Evolutionary conservation across 2,797 vertebrate species (phyloP).

Genomic region (Astyanax mexicanus): DNA sequence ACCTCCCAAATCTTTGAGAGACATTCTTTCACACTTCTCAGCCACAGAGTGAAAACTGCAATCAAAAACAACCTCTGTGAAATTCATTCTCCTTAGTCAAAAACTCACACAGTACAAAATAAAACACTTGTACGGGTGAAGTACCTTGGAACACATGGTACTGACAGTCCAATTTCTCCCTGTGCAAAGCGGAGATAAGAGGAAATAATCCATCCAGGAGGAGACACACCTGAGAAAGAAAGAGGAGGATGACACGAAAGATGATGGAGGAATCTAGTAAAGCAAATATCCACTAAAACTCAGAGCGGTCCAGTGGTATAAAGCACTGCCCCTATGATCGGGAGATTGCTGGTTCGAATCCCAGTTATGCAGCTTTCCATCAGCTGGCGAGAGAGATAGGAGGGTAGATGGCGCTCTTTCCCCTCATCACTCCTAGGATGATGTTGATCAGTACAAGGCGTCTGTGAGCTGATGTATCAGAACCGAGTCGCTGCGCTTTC

Average conservation of each 20-base stretch:
- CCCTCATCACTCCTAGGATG: too few relatives aligned
- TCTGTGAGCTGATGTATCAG: too few relatives aligned
- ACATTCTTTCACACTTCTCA: slow-evolving; percentile 81
- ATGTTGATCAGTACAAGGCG: too few relatives aligned
- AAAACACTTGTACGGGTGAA: slow-evolving; percentile 10
- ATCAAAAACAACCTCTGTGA: neutral
- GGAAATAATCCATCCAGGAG: slow-evolving; percentile 83
- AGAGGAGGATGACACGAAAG: neutral
- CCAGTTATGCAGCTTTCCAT: too few relatives aligned
- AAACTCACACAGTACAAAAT: neutral
- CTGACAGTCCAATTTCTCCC: slow-evolving; percentile 80
- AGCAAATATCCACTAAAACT: slow-evolving; percentile 1
- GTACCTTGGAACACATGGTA: slow-evolving; percentile 89
- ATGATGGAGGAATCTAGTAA: neutral
- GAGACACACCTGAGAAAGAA: slow-evolving; percentile 68
- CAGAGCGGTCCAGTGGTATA: neutral
- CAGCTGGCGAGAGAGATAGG: too few relatives aligned
- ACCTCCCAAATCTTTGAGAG: slow-evolving; percentile 75
- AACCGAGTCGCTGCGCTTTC: too few relatives aligned
- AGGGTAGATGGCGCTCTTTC: too few relatives aligned
- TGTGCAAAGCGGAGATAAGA: slow-evolving; percentile 74
- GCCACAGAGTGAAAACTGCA: slow-evolving; percentile 84
- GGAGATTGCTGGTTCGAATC: too few relatives aligned
- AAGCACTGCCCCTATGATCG: too few relatives aligned
- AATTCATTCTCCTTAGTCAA: neutral